phyloP scores from a whole-genome alignment of 2,888 invertebrate genomes.

The Mellilla xanthometata region DNA sequence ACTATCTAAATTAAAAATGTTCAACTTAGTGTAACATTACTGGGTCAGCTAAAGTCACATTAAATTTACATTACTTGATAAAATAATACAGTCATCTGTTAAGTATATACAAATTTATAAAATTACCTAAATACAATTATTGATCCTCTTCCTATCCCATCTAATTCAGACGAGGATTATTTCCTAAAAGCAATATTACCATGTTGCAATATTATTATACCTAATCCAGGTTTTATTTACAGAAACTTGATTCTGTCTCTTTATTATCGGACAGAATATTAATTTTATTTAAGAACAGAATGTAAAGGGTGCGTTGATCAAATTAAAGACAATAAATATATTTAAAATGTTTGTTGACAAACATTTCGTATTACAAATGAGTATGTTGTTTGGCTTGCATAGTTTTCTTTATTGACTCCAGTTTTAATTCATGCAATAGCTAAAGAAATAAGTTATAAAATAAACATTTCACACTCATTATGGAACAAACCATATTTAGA shows the following conservation, averaged over 20 bases:
- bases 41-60: conserved; percentile 37
- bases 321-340: too few species aligned
- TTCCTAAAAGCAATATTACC: conserved; percentile 23
- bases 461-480: too few species aligned
- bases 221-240: conserved; percentile 9
- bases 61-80: conserved; percentile 36
- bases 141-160: conserved; percentile 33
- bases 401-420: too few species aligned
- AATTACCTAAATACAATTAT: conserved; percentile 50
- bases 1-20: neutral
- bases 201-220: conserved; percentile 13
- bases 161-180: conserved; percentile 21
- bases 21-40: conserved; percentile 14
- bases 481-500: too few species aligned
- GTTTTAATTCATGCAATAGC: too few species aligned
- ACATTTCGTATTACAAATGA: too few species aligned
- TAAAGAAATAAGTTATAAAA: too few species aligned
- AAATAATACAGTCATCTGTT: conserved; percentile 27
- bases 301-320: neutral
- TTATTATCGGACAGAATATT: neutral
- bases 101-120: conserved; percentile 67
- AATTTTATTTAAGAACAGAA: neutral
- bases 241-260: neutral
- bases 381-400: too few species aligned
- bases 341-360: too few species aligned